Conservation (phyloP, 64 coral and sea anemone genomes). For the Hydrozoanthus tunicans region DNA sequence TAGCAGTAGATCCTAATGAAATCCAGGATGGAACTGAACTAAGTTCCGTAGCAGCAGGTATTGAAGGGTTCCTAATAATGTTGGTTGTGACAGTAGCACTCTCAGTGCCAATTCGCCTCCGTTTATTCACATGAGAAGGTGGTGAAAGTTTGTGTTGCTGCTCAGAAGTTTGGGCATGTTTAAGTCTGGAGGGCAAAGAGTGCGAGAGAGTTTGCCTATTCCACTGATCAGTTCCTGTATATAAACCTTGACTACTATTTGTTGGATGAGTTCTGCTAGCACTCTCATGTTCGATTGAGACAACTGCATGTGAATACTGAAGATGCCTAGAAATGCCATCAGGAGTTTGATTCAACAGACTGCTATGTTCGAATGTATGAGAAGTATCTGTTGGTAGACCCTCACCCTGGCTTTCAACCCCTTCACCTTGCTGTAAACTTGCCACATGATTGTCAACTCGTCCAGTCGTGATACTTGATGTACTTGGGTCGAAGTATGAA, state of each 20-base stretch:
- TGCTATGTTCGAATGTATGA: neutral
- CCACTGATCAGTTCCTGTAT: neutral
- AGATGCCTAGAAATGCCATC: slow-evolving; percentile 44
- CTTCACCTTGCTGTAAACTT: slow-evolving; percentile 12
- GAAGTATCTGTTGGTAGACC: neutral
- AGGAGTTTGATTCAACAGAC: neutral
- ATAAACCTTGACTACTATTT: neutral
- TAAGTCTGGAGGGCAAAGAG: neutral
- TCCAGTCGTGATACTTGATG: slow-evolving; percentile 36
- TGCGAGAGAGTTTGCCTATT: neutral
- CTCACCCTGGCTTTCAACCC: neutral
- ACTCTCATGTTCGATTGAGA: neutral
- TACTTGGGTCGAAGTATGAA: slow-evolving; percentile 46
- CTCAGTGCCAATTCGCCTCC: neutral
- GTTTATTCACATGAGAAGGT: no score
- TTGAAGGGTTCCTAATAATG: neutral
- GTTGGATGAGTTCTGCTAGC: neutral
- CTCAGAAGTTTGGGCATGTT: slow-evolving; percentile 21
- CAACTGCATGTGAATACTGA: slow-evolving; percentile 27
- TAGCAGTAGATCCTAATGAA: neutral
- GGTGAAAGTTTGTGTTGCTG: neutral
- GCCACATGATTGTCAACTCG: slow-evolving; percentile 12
- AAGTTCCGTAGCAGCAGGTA: neutral
- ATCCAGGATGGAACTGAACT: neutral
- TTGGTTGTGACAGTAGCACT: neutral